These are phyloP conservation scores for Pachyseris speciosa DNA, from an alignment of 64 coral and sea anemone genomes.

Conservation along the genomic window DNA sequence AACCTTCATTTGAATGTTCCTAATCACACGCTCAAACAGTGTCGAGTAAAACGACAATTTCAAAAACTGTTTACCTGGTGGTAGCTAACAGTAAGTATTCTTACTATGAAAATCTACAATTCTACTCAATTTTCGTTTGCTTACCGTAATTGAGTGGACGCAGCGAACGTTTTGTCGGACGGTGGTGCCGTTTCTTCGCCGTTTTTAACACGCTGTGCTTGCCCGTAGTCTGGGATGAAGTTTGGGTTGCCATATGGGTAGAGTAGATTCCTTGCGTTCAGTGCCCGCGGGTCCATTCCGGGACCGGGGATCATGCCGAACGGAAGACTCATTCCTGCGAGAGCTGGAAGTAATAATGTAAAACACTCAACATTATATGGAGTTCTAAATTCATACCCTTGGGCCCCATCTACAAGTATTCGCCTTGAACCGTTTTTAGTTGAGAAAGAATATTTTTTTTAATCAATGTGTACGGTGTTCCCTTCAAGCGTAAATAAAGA, in stretches of 20 bases:
- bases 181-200: conserved; percentile 25
- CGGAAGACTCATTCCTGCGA: neutral
- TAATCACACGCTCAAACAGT: too few relatives aligned
- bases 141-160: conserved; percentile 5
- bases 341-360: neutral
- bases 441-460: too few relatives aligned
- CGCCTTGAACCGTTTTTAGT: too few relatives aligned
- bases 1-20: too few relatives aligned
- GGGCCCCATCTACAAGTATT: too few relatives aligned
- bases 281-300: conserved; percentile 32
- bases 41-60: too few relatives aligned
- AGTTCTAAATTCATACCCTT: neutral
- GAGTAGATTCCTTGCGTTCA: conserved; percentile 14
- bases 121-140: neutral
- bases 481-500: too few relatives aligned
- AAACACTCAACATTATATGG: neutral
- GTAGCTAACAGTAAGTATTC: too few relatives aligned
- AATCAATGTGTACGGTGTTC: too few relatives aligned
- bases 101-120: too few relatives aligned
- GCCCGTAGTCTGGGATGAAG: conserved; percentile 13
- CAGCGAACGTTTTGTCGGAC: neutral
- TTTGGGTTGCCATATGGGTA: conserved; percentile 13
- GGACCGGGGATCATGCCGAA: conserved; percentile 11
- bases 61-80: too few relatives aligned
- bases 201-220: conserved; percentile 17